phyloP scores from a whole-genome alignment of 2,888 invertebrate species.

The Tetranychus truncatus region DNA sequence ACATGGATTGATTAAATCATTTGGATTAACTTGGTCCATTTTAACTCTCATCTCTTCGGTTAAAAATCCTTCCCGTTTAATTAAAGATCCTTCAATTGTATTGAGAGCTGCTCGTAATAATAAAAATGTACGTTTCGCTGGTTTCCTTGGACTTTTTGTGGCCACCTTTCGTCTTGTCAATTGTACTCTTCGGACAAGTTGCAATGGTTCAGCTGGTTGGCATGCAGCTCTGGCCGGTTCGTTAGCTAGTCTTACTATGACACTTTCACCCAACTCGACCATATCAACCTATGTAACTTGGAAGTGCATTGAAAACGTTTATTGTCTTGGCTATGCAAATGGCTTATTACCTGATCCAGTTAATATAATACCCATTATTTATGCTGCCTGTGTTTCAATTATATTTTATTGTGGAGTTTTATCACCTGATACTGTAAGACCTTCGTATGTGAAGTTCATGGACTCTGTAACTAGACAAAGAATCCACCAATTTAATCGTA shows the following conservation, averaged over 20 bases:
- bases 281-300: conserved; percentile 60
- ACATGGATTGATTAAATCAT: no score
- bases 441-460: conserved; percentile 26
- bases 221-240: conserved; percentile 52
- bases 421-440: conserved; percentile 21
- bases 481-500: conserved; percentile 25
- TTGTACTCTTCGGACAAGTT: conserved; percentile 45
- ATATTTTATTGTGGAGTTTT: conserved; percentile 9
- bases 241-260: conserved; percentile 49
- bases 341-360: background rate
- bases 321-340: conserved; percentile 2
- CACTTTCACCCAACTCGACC: conserved; percentile 53
- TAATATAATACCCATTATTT: background rate
- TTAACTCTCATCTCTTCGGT: background rate
- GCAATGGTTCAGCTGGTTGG: conserved; percentile 24
- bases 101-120: background rate
- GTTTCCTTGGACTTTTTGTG: conserved; percentile 17
- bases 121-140: conserved; percentile 16
- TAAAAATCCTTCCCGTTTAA: background rate
- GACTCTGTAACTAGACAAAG: conserved; percentile 25
- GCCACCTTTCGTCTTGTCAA: conserved; percentile 31
- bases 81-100: background rate
- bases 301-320: conserved; percentile 55
- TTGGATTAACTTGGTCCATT: background rate
- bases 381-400: background rate